Conservation (phyloP, 53 echinoderm and acorn worm genomes). For the Astropecten irregularis region DNA sequence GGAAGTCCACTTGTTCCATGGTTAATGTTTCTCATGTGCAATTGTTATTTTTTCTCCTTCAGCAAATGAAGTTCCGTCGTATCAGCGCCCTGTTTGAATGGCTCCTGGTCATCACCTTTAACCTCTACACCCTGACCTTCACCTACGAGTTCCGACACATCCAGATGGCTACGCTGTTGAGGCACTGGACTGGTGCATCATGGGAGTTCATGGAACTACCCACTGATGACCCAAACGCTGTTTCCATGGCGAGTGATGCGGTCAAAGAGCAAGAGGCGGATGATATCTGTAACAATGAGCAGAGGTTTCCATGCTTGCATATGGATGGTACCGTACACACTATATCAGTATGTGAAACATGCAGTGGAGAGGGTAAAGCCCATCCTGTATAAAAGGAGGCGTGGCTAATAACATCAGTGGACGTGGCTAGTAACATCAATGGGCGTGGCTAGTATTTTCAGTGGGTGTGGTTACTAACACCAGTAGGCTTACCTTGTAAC, state of each 20-base stretch:
- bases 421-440: no score
- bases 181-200: constrained; percentile 60
- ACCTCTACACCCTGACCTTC: constrained; percentile 77
- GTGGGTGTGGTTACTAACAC: no score
- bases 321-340: constrained; percentile 50
- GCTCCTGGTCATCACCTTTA: constrained; percentile 71
- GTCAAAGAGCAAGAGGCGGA: constrained; percentile 7
- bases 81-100: constrained; percentile 81
- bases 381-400: constrained; percentile 12
- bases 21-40: no score
- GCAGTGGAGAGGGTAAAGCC: constrained; percentile 13
- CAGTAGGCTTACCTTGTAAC: no score
- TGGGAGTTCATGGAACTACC: constrained; percentile 64
- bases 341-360: constrained; percentile 11
- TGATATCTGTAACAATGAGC: constrained; percentile 8
- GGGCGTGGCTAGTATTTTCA: constrained; percentile 22
- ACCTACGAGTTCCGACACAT: constrained; percentile 71
- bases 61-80: constrained; percentile 59
- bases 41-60: no score
- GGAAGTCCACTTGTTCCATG: no score
- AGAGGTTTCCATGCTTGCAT: constrained; percentile 45
- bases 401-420: no score
- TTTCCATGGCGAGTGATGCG: constrained; percentile 11
- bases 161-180: constrained; percentile 47
- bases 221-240: constrained; percentile 12